phyloP scores from a whole-genome alignment of 2,888 invertebrate genomes.

The Eulithis testata region DNA sequence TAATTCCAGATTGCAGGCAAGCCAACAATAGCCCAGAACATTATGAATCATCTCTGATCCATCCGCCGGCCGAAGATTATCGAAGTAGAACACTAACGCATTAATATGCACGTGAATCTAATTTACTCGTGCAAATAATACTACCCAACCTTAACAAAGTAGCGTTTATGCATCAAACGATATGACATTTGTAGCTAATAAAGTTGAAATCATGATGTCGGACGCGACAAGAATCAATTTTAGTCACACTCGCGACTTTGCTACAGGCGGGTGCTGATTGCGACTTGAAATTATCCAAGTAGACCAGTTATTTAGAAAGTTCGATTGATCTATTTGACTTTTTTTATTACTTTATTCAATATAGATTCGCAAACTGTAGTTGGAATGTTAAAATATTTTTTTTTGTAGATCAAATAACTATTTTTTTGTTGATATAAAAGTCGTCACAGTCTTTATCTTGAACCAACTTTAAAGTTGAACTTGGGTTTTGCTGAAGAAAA shows the following conservation, averaged over 20 bases:
- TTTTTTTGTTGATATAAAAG: no score
- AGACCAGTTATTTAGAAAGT: no score
- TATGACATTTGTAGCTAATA: constrained; percentile 73
- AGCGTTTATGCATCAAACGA: constrained; percentile 74
- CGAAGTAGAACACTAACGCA: constrained; percentile 82
- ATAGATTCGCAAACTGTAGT: no score
- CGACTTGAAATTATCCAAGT: no score
- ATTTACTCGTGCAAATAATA: constrained; percentile 79
- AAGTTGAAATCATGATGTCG: constrained; percentile 9
- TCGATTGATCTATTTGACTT: no score
- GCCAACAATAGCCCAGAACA: constrained; percentile 80
- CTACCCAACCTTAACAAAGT: constrained; percentile 76
- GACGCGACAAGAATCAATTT: constrained; percentile 10
- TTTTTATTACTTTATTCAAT: no score
- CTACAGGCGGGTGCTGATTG: no score
- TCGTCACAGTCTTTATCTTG: no score
- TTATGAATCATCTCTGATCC: constrained; percentile 83
- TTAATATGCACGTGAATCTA: constrained; percentile 83
- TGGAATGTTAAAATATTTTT: no score
- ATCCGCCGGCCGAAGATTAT: constrained; percentile 79
- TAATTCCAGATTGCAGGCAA: constrained; percentile 73
- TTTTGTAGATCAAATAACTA: no score
- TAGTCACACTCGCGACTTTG: constrained; percentile 1
- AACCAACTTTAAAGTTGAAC: no score
- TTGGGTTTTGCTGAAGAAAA: no score